These are phyloP conservation scores for Tetrapedia diversipes DNA, from an alignment of 2,888 invertebrate species.

Conservation along the genomic window DNA sequence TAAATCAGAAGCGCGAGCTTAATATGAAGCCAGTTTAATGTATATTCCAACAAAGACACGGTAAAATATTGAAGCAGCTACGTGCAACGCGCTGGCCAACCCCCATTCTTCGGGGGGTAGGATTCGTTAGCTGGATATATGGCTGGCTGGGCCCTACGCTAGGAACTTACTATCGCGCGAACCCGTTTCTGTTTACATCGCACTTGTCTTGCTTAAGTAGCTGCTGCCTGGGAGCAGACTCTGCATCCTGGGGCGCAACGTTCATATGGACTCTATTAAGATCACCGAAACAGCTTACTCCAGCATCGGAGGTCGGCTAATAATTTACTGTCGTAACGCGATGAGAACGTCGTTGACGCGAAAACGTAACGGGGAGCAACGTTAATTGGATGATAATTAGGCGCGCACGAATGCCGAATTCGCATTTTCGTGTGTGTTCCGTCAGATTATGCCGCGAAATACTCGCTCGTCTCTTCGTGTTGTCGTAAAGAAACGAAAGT, in stretches of 20 bases:
- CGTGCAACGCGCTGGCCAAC: background rate
- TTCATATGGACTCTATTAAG: conserved; percentile 47
- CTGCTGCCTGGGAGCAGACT: conserved; percentile 31
- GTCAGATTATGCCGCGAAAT: no score
- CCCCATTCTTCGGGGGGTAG: no score
- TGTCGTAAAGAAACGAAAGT: background rate
- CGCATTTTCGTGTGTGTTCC: background rate
- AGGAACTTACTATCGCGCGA: conserved; percentile 30
- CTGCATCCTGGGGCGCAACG: background rate
- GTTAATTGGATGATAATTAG: conserved; percentile 31
- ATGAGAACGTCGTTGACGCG: background rate
- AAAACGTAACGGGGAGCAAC: conserved; percentile 6
- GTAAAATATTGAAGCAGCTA: conserved; percentile 24
- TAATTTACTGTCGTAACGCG: conserved; percentile 35
- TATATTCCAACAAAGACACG: background rate
- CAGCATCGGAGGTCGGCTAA: conserved; percentile 16
- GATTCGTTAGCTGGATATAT: conserved; percentile 35
- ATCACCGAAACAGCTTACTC: conserved; percentile 33
- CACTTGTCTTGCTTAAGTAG: conserved; percentile 52
- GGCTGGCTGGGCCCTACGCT: conserved; percentile 7
- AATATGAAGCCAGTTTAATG: conserved; percentile 16
- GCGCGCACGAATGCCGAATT: background rate
- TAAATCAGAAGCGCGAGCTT: conserved; percentile 1
- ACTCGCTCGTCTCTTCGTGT: background rate
- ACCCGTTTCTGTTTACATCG: conserved; percentile 50